These are phyloP conservation scores for Callaeas wilsoni DNA, from an alignment of 2,113 vertebrate species.

Conservation along the genomic window DNA sequence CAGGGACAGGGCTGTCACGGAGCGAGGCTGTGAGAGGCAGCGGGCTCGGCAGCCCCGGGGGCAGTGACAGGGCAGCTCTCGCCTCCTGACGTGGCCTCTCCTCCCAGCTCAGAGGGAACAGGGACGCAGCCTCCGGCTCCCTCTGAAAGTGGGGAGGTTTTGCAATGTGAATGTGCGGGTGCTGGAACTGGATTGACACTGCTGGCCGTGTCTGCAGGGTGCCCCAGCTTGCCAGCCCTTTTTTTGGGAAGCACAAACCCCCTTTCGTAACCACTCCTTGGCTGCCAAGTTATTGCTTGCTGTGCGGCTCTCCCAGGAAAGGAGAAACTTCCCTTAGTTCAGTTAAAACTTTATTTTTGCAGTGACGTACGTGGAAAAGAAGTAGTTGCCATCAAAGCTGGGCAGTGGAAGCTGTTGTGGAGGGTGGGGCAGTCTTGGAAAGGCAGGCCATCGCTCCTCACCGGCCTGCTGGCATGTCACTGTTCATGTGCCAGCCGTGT, in stretches of 20 bases:
- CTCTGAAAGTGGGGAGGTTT: not conserved
- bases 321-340: not conserved
- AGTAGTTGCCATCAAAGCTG: not conserved
- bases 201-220: not conserved
- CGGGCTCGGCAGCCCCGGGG: not conserved
- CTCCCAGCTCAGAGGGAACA: not conserved
- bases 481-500: accelerated
- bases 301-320: not conserved
- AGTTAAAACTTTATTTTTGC: not conserved
- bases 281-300: not conserved
- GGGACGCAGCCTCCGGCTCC: not conserved
- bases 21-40: not conserved
- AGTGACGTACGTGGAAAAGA: not conserved
- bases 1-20: not conserved
- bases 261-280: not conserved
- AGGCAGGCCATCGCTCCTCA: not conserved
- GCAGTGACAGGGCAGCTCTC: not conserved
- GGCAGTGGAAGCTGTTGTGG: not conserved
- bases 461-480: not conserved
- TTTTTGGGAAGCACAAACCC: not conserved
- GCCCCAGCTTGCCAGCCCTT: not conserved
- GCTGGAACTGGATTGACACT: not conserved
- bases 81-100: slow-evolving; percentile 20
- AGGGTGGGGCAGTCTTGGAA: not conserved
- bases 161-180: not conserved